These are phyloP conservation scores for Chydorus sphaericus DNA, from an alignment of 2,888 invertebrate genomes.

Conservation along the genomic window DNA sequence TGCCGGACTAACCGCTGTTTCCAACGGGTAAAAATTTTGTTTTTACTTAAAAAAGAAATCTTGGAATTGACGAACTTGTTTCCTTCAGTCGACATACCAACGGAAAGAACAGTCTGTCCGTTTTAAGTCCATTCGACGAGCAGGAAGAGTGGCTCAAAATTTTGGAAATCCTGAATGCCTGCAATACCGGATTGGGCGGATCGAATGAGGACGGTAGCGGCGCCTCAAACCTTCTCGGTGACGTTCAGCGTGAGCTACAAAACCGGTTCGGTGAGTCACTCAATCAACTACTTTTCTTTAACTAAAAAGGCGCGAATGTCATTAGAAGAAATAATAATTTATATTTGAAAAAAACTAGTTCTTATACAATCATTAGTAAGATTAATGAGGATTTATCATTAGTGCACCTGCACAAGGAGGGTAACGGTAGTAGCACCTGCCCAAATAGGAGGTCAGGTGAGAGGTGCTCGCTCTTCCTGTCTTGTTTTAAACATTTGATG, in stretches of 20 bases:
- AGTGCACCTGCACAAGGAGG: no score
- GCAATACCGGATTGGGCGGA: constrained; percentile 52
- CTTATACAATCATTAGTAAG: no score
- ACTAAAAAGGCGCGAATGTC: no score
- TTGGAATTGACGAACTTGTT: no score
- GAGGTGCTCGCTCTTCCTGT: no score
- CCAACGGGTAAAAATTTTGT: background rate
- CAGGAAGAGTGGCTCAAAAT: constrained; percentile 94
- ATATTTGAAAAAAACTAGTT: no score
- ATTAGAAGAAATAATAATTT: no score
- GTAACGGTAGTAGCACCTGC: no score
- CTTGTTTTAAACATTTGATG: no score
- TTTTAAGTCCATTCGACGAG: constrained; percentile 81
- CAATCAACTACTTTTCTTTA: background rate
- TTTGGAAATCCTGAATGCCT: constrained; percentile 86
- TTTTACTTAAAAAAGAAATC: background rate
- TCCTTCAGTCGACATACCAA: no score
- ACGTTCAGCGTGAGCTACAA: constrained; percentile 64
- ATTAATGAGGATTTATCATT: no score
- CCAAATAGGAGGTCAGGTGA: no score
- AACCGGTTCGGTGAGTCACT: constrained; percentile 44
- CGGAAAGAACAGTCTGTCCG: constrained; percentile 32
- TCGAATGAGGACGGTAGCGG: constrained; percentile 38
- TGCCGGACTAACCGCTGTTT: background rate
- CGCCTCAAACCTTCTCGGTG: constrained; percentile 61